phyloP scores from a whole-genome alignment of 2,797 vertebrate genomes.

The Carapus acus region DNA sequence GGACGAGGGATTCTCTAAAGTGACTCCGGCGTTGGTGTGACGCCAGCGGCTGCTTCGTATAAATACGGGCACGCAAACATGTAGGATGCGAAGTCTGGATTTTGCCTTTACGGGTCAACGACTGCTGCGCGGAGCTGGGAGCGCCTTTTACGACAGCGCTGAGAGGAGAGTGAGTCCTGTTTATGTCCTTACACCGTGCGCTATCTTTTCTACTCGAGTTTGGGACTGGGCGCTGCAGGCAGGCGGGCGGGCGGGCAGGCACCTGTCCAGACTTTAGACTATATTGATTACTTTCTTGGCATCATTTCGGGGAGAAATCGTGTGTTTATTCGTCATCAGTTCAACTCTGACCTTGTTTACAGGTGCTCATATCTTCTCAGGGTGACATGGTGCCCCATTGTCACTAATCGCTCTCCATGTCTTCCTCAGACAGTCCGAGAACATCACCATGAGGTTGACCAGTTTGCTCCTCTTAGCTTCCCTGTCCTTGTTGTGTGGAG shows the following conservation, averaged over 20 bases:
- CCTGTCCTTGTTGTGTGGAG: conserved; percentile 61
- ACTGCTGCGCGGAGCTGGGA: conserved; percentile 39
- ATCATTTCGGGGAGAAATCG: too few species aligned
- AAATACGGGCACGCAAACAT: conserved; percentile 60
- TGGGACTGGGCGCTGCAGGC: too few species aligned
- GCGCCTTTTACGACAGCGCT: conserved; percentile 12
- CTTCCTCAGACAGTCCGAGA: too few species aligned
- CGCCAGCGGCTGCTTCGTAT: conserved; percentile 65
- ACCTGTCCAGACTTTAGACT: too few species aligned
- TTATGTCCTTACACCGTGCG: not conserved
- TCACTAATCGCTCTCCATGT: too few species aligned
- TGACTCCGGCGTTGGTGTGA: conserved; percentile 62
- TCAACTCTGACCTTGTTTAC: too few species aligned
- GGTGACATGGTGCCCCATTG: too few species aligned
- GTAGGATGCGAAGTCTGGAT: conserved; percentile 61
- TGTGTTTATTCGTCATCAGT: too few species aligned
- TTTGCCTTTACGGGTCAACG: conserved; percentile 61
- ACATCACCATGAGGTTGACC: conserved; percentile 68
- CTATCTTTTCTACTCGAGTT: too few species aligned
- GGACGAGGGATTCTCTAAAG: conserved; percentile 60
- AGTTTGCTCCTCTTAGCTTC: conserved; percentile 72
- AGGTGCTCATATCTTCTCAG: too few species aligned
- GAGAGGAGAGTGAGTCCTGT: conserved; percentile 25
- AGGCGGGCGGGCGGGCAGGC: too few species aligned
- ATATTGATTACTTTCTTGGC: too few species aligned